Percentiles rank a stretch among this genome's conserved stretches.
phyloP scores from a whole-genome alignment of 2,113 vertebrate genomes.

The Ceyx melanurus region DNA sequence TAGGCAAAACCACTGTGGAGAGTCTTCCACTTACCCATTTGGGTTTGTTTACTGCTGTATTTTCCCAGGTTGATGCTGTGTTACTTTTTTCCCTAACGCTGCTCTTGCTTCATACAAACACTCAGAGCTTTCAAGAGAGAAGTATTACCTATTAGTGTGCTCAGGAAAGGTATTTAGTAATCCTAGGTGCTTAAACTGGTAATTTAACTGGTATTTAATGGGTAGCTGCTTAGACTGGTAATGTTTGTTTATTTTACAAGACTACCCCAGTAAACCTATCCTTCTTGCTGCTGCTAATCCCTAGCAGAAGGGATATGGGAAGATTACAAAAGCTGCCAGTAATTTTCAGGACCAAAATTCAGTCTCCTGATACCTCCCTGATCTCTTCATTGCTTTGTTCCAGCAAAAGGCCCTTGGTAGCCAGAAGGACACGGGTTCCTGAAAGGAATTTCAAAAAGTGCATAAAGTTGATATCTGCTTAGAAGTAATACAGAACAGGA shows the following conservation, averaged over 20 bases:
- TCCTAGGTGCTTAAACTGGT: constrained; percentile 38
- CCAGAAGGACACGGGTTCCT: constrained; percentile 70
- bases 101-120: constrained; percentile 14
- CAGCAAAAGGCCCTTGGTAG: constrained; percentile 58
- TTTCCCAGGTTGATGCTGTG: constrained; percentile 5
- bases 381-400: constrained; percentile 67
- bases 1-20: neutral
- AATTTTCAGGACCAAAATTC: constrained; percentile 49
- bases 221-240: constrained; percentile 27
- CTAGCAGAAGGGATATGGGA: constrained; percentile 43
- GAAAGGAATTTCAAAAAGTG: constrained; percentile 71
- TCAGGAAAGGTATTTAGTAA: constrained; percentile 50
- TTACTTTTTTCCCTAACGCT: neutral
- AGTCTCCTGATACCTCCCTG: constrained; percentile 56
- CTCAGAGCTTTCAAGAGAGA: constrained; percentile 25
- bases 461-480: constrained; percentile 66
- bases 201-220: constrained; percentile 53
- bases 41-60: neutral
- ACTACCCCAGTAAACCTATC: constrained; percentile 8
- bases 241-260: constrained; percentile 49
- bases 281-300: constrained; percentile 46
- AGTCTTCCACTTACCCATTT: neutral
- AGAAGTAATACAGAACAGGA: constrained; percentile 61
- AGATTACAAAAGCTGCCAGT: constrained; percentile 50
- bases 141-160: constrained; percentile 36